A percentile compares a stretch with the other conserved stretches of the same genome.
phyloP scores from a whole-genome alignment of 2,797 vertebrate genomes.

The Rhinichthys osculus region DNA sequence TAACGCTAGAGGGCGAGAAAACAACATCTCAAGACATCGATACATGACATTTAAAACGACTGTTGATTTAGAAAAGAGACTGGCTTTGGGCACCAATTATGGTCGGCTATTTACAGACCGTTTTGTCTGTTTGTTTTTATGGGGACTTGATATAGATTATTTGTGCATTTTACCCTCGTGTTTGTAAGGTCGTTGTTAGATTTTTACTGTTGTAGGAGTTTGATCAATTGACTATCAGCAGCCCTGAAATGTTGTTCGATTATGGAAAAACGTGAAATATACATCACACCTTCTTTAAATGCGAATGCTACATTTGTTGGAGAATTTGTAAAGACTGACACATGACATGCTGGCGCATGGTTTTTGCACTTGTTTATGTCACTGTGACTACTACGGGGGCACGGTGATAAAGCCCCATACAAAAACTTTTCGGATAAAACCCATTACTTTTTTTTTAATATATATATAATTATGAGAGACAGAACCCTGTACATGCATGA shows the following conservation, averaged over 20 bases:
- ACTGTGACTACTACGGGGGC: constrained; percentile 19
- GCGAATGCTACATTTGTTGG: not conserved
- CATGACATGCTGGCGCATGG: not conserved
- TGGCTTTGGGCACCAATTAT: not conserved
- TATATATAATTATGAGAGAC: too few relatives aligned
- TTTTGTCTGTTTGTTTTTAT: not conserved
- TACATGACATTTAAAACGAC: not conserved
- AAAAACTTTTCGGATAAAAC: constrained; percentile 57
- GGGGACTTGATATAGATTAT: not conserved
- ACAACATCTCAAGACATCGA: not conserved
- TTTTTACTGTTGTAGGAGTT: not conserved
- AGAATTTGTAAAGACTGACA: not conserved
- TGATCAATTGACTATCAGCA: too few relatives aligned
- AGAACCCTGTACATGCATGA: too few relatives aligned
- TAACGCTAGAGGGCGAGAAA: not conserved
- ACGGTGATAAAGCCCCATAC: constrained; percentile 38
- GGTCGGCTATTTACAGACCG: not conserved
- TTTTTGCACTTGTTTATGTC: constrained; percentile 27
- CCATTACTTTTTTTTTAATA: too few relatives aligned
- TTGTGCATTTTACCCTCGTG: not conserved
- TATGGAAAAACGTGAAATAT: not conserved
- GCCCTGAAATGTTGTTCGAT: not conserved
- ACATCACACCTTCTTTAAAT: not conserved
- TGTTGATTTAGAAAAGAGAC: not conserved
- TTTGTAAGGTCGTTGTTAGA: not conserved